Base-by-base conservation (phyloP, 2,888 invertebrate genomes). In the Melanchra persicariae region DNA sequence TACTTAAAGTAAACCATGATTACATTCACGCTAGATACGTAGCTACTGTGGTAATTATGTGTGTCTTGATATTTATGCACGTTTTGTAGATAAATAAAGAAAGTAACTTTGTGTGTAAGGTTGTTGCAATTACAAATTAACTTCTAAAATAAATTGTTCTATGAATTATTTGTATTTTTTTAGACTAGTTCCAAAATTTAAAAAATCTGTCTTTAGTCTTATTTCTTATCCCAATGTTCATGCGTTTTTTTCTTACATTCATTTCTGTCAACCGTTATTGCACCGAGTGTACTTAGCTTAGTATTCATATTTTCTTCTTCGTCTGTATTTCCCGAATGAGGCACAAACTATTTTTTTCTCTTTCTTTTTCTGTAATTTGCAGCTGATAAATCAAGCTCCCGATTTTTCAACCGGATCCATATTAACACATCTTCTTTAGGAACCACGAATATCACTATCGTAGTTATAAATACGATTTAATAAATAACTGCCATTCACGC, bases 61-160 rank as follows among this genome's bases (percentile, higher is more conserved):
- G 17, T 54, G 37, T 52, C 30, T 61, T 66, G 54, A 43, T 55
- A 43, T 45, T 30, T 63, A 60, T 63, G 82, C 73, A 54, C 61
- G 73, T 83, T 74, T 55, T 34, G 17, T 54, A 61, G 63, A 83
- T 83, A 64, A 79, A 49, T 19, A 67, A 55, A 51, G 52, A 82
- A 65, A 65, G 24, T 60, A 8, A n/a, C 22, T 60, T 60, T 78
- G 40, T 49, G 49, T 15, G 37, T 10, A 43, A 54, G 9, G 43
- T 49, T 70, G 34, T 45, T 49, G 17, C 45, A 70, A 70, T 70
- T 51, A 49, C 22, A 12, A 51, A 19, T 37, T 47, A 7, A 12
- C 10, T n/a, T 26, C 10, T 15, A 67, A 19, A 65, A 15, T 37
- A 37, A 37, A 49, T n/a, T 34, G 37, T 5, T 30, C 19, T 17